Evolutionary conservation across 2,888 invertebrate genomes (phyloP), one percentile per base, ranked within the genome.

Genomic region (Amphimallon solstitiale): DNA sequence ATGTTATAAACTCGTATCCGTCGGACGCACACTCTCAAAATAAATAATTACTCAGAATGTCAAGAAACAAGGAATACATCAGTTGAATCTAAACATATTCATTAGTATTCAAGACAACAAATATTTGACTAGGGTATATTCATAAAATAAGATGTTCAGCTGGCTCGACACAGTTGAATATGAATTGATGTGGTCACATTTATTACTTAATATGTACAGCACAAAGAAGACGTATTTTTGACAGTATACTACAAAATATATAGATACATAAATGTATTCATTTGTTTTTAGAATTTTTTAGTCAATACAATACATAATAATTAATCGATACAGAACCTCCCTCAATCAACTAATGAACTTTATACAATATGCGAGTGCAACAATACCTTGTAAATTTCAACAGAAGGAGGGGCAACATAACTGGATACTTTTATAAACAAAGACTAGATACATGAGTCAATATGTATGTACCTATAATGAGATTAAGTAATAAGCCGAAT

Each of bases 81-180:
- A 10, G 17, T 54, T 21, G 54, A 54, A 54, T 54, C 54, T 38
- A 54, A 54, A 54, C 54, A 54, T 21, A 54, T 12, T 54, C 54
- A 54, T 54, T 38, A 54, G 54, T 54, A 54, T 54, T 54, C 54
- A 38, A 54, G 38, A 54, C 54, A 14, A 38, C 38, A 54, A 54
- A 54, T 54, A 54, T 54, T 54, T 54, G 21, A 37, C 21, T 54
- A 37, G 38, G 54, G 54, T 54, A 54, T 54, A 54, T 54, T 54
- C 54, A 54, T 54, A 38, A 54, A 38, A 54, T 38, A 12, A 19
- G 54, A 54, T 54, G 19, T 19, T 54, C 19, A 21, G n/a, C 29
- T 37, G 54, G 37, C 54, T 54, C 19, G 19, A 54, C 54, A 37
- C 21, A 10, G 19, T 38, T 38, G 54, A 54, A 54, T 54, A 54